A percentile compares a stretch with the other conserved stretches of the same genome.
phyloP scores from a whole-genome alignment of 2,113 vertebrate species.

The Fulica atra region DNA sequence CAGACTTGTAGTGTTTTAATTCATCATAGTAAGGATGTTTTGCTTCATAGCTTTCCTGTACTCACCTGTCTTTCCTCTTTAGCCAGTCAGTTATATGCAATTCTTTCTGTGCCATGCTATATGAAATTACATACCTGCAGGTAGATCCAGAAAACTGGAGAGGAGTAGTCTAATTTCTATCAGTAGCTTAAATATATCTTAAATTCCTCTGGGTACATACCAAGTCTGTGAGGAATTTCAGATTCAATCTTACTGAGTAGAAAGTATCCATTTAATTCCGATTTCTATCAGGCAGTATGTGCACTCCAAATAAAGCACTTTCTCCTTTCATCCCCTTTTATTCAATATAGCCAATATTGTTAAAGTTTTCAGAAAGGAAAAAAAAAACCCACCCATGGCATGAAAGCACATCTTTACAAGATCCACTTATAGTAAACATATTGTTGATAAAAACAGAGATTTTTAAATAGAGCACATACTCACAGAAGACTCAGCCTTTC shows the following conservation, averaged over 20 bases:
- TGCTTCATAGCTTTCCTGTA: neutral
- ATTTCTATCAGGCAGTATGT: neutral
- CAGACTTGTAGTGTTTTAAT: neutral
- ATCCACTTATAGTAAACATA: neutral
- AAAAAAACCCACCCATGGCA: neutral
- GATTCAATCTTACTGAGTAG: neutral
- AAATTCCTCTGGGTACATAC: neutral
- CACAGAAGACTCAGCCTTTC: neutral
- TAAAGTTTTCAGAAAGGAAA: neutral
- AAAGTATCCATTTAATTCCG: neutral
- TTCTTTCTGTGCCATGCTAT: neutral
- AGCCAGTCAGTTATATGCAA: neutral
- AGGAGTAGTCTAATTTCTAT: neutral
- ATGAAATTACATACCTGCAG: neutral
- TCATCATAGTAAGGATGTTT: neutral
- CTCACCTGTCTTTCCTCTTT: neutral
- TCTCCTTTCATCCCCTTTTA: neutral
- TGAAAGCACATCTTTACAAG: neutral
- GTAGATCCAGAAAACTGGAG: neutral
- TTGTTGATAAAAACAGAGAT: neutral
- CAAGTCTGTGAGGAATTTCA: neutral
- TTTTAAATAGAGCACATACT: neutral
- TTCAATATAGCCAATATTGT: neutral
- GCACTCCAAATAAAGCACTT: neutral
- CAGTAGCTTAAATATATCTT: neutral